Percentiles rank a stretch among this genome's conserved stretches.
phyloP scores from a whole-genome alignment of 1,140 invertebrate genomes.

The Achatina immaculata region DNA sequence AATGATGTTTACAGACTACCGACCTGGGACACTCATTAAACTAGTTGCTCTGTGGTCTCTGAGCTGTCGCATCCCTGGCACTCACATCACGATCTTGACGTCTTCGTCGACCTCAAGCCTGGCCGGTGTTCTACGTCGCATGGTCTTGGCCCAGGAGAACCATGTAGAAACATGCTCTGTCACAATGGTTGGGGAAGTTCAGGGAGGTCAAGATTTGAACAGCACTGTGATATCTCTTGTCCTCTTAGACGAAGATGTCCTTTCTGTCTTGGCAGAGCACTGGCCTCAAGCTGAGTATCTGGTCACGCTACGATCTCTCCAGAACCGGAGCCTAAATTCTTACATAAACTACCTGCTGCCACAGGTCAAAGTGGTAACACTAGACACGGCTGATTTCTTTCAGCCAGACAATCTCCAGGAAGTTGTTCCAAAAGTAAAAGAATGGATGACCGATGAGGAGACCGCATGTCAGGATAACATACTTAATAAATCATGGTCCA shows the following conservation, averaged over 20 bases:
- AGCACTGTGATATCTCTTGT: conserved; percentile 31
- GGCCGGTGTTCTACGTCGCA: background rate
- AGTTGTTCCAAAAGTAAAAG: conserved; percentile 24
- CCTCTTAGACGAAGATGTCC: conserved; percentile 14
- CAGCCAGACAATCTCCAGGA: conserved; percentile 12
- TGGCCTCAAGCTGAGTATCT: conserved; percentile 23
- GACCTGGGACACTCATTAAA: conserved; percentile 20
- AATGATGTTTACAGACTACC: conserved; percentile 9
- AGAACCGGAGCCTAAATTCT: background rate
- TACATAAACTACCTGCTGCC: conserved; percentile 22
- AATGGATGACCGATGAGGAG: conserved; percentile 26
- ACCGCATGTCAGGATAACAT: background rate
- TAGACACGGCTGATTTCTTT: conserved; percentile 9
- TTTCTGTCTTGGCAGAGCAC: background rate
- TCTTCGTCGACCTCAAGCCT: background rate
- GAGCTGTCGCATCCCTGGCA: background rate
- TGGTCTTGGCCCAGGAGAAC: conserved; percentile 8
- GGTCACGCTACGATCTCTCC: conserved; percentile 6
- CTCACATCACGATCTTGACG: background rate
- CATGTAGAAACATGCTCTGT: background rate
- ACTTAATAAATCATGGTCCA: background rate
- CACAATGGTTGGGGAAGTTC: conserved; percentile 10
- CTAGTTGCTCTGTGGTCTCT: background rate
- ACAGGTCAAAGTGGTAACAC: background rate
- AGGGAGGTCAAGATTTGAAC: background rate